Evolutionary conservation across 2,113 vertebrate species (phyloP).

Genomic region (Misgurnus anguillicaudatus): DNA sequence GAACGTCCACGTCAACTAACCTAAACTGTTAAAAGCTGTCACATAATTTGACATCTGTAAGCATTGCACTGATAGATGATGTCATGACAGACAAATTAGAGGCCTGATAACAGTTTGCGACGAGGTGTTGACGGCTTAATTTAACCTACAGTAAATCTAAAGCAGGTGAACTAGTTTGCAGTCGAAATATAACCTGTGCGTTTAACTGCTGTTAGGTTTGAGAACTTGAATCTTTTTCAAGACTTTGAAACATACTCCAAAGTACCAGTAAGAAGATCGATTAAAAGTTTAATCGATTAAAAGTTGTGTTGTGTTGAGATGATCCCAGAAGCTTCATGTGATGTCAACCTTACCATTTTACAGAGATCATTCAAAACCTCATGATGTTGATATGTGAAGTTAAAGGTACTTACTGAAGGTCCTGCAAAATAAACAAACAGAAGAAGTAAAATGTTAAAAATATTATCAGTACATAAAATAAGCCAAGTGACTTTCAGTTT

Average conservation of each 20-base stretch:
- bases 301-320: too few species aligned
- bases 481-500: neutral
- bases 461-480: neutral
- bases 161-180: slow-evolving; percentile 14
- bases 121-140: slow-evolving; percentile 14
- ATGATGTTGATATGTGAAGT: neutral
- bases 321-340: too few species aligned
- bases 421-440: slow-evolving; percentile 85
- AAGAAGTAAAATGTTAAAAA: slow-evolving; percentile 31
- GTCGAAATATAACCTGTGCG: slow-evolving; percentile 2
- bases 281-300: too few species aligned
- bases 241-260: too few species aligned
- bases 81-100: slow-evolving; percentile 12
- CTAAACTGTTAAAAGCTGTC: slow-evolving; percentile 6
- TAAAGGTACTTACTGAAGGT: slow-evolving; percentile 86
- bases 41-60: slow-evolving; percentile 12
- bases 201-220: neutral
- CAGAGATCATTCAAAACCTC: neutral
- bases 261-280: too few species aligned
- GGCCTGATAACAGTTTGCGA: slow-evolving; percentile 17
- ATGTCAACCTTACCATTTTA: neutral
- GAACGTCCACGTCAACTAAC: neutral
- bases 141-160: slow-evolving; percentile 12
- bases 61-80: neutral
- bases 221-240: neutral